A percentile compares a stretch with the other conserved stretches of the same genome.
These are phyloP conservation scores for Ornithoptera priamus DNA, from an alignment of 2,888 invertebrate genomes.

Conservation along the genomic window DNA sequence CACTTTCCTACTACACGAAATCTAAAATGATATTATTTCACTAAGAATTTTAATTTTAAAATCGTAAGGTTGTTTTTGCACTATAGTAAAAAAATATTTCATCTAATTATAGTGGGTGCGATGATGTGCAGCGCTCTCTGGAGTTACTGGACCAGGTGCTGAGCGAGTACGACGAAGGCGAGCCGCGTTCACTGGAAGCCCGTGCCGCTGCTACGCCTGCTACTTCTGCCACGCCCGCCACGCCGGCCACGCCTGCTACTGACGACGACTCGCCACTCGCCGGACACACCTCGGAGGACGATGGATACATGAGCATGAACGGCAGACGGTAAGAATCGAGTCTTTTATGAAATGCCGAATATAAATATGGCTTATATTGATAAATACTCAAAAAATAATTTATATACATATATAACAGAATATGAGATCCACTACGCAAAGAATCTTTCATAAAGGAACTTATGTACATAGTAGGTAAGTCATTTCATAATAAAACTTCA, in stretches of 20 bases:
- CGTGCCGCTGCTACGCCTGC: slow-evolving; percentile 61
- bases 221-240: slow-evolving; percentile 70
- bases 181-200: slow-evolving; percentile 74
- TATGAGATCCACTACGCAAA: not conserved
- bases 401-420: not conserved
- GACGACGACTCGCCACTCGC: slow-evolving; percentile 88
- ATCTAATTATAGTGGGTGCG: slow-evolving; percentile 84
- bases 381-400: not conserved
- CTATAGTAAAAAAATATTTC: not conserved
- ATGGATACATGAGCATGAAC: slow-evolving; percentile 96
- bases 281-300: slow-evolving; percentile 93
- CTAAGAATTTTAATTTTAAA: too few species aligned
- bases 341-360: not conserved
- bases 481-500: slow-evolving; percentile 17
- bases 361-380: not conserved
- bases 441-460: not conserved
- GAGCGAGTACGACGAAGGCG: slow-evolving; percentile 93
- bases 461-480: slow-evolving; percentile 6
- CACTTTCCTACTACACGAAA: too few species aligned
- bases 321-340: slow-evolving; percentile 82
- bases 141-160: slow-evolving; percentile 93
- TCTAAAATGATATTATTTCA: too few species aligned
- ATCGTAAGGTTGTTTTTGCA: not conserved
- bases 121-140: slow-evolving; percentile 93
- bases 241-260: slow-evolving; percentile 78